These are phyloP conservation scores for Micromussa lordhowensis DNA, from an alignment of 92 coral and sea anemone species.

Conservation along the genomic window DNA sequence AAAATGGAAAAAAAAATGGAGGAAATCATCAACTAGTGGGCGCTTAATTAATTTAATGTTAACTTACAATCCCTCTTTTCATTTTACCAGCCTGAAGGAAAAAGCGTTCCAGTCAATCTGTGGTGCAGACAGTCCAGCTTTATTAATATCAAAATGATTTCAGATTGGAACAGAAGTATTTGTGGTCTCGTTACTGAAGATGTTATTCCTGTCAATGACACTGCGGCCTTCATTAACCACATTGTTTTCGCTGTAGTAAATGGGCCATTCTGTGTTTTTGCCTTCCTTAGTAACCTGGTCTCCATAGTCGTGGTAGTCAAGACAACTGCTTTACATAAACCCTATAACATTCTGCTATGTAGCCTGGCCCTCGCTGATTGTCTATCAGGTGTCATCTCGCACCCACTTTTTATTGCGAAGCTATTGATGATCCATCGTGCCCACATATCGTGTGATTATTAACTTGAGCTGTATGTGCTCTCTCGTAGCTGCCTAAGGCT, in stretches of 20 bases:
- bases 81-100: neutral
- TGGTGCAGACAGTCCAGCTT: neutral
- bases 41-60: too few relatives aligned
- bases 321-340: constrained; percentile 1
- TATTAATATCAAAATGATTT: neutral
- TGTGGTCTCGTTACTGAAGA: neutral
- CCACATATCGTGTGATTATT: neutral
- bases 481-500: neutral
- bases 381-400: neutral
- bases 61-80: too few relatives aligned
- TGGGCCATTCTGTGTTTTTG: neutral
- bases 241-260: neutral
- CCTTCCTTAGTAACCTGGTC: constrained; percentile 12
- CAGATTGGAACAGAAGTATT: neutral
- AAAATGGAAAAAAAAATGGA: too few relatives aligned
- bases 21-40: too few relatives aligned
- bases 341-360: neutral
- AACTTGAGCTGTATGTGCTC: neutral
- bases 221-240: neutral
- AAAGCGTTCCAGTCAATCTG: neutral
- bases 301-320: neutral
- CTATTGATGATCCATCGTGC: neutral
- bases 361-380: constrained; percentile 11
- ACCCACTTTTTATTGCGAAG: neutral
- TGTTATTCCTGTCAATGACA: neutral